A percentile compares a stretch with the other conserved stretches of the same genome.
Evolutionary conservation across 64 coral and sea anemone species (phyloP).

Genomic region (Stichodactyla mertensii): DNA sequence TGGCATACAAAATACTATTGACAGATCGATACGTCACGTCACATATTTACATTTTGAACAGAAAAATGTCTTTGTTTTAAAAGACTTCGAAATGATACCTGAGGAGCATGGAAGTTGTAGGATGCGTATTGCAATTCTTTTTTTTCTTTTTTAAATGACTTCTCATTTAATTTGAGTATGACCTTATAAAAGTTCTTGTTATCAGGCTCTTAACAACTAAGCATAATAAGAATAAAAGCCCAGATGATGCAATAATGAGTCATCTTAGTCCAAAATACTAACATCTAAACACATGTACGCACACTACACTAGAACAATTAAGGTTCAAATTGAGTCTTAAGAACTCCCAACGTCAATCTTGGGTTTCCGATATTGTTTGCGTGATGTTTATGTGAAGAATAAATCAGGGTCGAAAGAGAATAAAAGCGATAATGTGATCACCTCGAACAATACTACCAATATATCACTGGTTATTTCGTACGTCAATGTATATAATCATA

Average conservation of each 20-base stretch:
- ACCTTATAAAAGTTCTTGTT: background rate
- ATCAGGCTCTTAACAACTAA: background rate
- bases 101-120: background rate
- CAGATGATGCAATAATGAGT: slow-evolving; percentile 16
- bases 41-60: background rate
- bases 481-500: background rate
- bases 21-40: background rate
- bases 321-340: slow-evolving; percentile 7
- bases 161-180: background rate
- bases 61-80: background rate
- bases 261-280: background rate
- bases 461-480: background rate
- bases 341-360: slow-evolving; percentile 4
- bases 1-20: background rate
- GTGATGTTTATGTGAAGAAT: background rate
- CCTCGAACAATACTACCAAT: background rate
- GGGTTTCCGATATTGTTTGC: background rate
- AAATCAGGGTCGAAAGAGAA: background rate
- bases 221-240: background rate
- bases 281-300: slow-evolving; percentile 17
- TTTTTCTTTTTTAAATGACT: no score
- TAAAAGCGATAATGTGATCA: slow-evolving; percentile 1
- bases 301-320: slow-evolving; percentile 18
- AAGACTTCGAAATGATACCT: background rate
- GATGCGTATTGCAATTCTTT: no score